phyloP scores from a whole-genome alignment of 1,140 invertebrate species.

The Stegodyphus dumicola region DNA sequence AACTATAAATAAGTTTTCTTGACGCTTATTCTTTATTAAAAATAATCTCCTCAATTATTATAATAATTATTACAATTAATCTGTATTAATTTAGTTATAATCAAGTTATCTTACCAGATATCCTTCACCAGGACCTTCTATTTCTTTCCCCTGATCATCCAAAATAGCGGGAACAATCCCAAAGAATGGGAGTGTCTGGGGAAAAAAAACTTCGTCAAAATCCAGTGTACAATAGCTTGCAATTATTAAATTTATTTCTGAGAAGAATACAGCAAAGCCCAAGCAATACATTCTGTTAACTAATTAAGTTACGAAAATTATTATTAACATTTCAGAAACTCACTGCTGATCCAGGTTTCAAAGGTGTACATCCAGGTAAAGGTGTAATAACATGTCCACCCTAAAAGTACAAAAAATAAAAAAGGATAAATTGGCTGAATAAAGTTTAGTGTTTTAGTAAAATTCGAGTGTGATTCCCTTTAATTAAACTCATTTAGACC shows the following conservation, averaged over 20 bases:
- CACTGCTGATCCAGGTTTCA: conserved; percentile 97
- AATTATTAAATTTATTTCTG: no score
- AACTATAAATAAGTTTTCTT: no score
- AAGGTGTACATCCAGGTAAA: conserved; percentile 91
- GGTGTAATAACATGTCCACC: conserved; percentile 95
- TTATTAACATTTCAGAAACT: conserved; percentile 66
- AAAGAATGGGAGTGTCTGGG: conserved; percentile 92
- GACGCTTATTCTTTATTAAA: no score
- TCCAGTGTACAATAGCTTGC: background rate
- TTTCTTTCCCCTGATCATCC: conserved; percentile 86
- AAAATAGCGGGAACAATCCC: conserved; percentile 90
- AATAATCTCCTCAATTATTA: no score
- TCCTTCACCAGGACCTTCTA: conserved; percentile 90
- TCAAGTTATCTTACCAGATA: conserved; percentile 76
- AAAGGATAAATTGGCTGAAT: no score
- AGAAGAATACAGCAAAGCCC: no score
- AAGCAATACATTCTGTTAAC: no score
- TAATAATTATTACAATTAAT: no score
- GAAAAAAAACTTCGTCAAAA: background rate
- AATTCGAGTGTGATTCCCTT: no score
- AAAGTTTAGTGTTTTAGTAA: no score
- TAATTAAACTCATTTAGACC: no score
- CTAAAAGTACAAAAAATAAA: conserved; percentile 10
- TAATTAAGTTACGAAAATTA: background rate
- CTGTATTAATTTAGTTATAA: no score